Evolutionary conservation across 2,888 invertebrate species (phyloP).

Genomic region (Noctua comes): DNA sequence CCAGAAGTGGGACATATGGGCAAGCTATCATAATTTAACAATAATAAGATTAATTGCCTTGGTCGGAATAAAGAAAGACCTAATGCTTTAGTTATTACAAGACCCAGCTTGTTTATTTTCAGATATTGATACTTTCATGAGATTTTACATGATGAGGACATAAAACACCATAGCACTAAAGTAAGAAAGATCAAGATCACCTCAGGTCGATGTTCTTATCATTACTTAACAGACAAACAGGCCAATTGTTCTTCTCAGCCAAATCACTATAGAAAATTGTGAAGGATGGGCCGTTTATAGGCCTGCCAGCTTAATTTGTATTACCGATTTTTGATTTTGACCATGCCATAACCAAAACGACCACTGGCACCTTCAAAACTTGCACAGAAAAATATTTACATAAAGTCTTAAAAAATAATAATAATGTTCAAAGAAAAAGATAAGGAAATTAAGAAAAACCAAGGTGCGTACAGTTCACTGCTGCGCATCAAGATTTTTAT

Average conservation of each 20-base stretch:
- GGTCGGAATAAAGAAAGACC: background rate
- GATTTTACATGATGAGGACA: background rate
- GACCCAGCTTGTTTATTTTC: background rate
- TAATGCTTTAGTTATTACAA: background rate
- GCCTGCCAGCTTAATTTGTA: background rate
- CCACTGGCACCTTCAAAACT: background rate
- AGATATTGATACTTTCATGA: background rate
- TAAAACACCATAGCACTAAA: background rate
- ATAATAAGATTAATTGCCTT: background rate
- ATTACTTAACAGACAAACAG: background rate
- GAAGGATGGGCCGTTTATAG: too few relatives aligned
- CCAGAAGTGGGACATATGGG: too few relatives aligned
- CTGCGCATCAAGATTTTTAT: background rate
- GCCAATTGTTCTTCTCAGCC: background rate
- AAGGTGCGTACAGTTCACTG: too few relatives aligned
- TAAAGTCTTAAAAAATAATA: background rate
- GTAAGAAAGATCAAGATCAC: background rate
- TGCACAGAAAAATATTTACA: background rate
- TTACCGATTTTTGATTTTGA: background rate
- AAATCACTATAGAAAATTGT: background rate
- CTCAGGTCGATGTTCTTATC: background rate
- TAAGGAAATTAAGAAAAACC: background rate
- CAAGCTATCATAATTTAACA: too few relatives aligned
- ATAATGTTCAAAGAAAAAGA: background rate
- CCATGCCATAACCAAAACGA: background rate